Conservation (phyloP, 2,797 vertebrate genomes). For the Eulemur rubriventer region DNA sequence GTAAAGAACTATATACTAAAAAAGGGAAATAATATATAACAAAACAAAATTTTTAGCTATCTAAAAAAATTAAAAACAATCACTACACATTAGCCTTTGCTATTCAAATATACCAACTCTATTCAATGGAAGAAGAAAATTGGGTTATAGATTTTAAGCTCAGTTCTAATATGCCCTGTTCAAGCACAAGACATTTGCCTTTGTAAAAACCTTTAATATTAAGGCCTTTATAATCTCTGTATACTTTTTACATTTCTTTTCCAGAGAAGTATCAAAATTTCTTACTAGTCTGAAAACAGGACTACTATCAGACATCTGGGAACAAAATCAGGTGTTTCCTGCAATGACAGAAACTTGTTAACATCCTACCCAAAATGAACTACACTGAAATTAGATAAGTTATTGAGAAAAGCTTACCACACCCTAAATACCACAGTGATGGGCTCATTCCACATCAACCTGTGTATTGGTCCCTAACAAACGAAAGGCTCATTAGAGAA, state of each 20-base stretch:
- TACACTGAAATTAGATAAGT: not conserved
- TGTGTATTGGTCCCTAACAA: constrained; percentile 37
- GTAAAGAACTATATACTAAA: not conserved
- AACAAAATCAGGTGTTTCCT: constrained; percentile 40
- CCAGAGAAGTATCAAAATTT: not conserved
- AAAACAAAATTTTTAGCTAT: not conserved
- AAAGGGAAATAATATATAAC: not conserved
- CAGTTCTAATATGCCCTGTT: not conserved
- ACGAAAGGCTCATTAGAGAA: constrained; percentile 47
- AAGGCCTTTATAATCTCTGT: not conserved
- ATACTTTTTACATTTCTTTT: not conserved
- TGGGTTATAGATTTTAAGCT: not conserved
- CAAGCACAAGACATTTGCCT: not conserved
- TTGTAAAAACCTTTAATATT: not conserved
- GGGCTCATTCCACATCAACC: constrained; percentile 27
- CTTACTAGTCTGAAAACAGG: constrained; percentile 21
- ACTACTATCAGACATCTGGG: not conserved
- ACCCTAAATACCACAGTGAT: not conserved
- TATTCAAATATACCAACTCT: not conserved
- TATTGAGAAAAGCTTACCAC: not conserved
- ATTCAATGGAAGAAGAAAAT: constrained; percentile 15
- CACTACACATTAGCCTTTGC: not conserved
- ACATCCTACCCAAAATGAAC: not conserved
- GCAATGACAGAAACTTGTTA: constrained; percentile 21
- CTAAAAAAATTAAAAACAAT: not conserved